Evolutionary conservation across 2,797 vertebrate species (phyloP).

Genomic region (Perodicticus potto): DNA sequence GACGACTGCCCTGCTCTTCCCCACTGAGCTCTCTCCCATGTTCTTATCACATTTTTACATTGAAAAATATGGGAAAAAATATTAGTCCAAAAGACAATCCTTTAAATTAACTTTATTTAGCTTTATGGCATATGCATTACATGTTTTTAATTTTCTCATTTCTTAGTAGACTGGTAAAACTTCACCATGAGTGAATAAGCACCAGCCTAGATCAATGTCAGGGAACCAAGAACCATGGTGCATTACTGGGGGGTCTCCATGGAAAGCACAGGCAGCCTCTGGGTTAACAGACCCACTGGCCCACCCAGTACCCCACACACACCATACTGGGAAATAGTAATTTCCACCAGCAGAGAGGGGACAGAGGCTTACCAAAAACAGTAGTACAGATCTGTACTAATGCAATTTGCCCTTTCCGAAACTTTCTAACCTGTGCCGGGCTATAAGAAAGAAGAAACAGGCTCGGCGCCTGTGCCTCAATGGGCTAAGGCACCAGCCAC

Average conservation of each 20-base stretch:
- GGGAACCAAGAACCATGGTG: not conserved
- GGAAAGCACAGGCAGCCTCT: not conserved
- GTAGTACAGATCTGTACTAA: not conserved
- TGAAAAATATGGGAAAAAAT: not conserved
- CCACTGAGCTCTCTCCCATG: not conserved
- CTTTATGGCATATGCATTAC: not conserved
- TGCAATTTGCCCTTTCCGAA: not conserved
- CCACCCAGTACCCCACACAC: not conserved
- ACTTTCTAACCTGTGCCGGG: not conserved
- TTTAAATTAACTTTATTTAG: constrained; percentile 37
- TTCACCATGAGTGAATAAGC: not conserved
- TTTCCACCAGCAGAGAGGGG: not conserved
- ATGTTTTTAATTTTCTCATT: not conserved
- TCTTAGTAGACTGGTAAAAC: not conserved
- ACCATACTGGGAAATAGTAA: not conserved
- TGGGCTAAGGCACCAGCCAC: too few species aligned
- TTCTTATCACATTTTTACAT: not conserved
- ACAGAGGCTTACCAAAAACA: not conserved
- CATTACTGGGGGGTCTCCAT: rapidly evolving
- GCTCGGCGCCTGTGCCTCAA: too few species aligned
- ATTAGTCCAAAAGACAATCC: not conserved
- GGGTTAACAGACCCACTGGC: not conserved
- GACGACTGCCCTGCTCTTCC: not conserved
- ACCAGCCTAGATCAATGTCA: not conserved
- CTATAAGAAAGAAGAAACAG: not conserved